Evolutionary conservation across 2,113 vertebrate genomes (phyloP).

Genomic region (Corythornis cristatus): DNA sequence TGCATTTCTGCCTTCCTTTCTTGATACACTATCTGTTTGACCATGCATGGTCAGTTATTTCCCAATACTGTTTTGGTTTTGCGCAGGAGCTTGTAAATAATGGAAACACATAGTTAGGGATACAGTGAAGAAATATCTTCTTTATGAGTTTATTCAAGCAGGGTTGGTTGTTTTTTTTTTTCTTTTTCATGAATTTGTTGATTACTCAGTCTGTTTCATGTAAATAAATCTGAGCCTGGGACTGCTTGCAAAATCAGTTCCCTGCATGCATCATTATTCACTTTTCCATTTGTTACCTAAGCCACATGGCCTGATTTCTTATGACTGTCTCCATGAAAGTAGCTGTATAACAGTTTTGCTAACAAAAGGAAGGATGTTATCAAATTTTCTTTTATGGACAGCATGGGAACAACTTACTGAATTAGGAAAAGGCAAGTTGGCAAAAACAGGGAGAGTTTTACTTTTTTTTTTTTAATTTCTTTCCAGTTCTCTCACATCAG

Average conservation of each 20-base stretch:
- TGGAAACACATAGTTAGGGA: neutral
- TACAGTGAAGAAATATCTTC: neutral
- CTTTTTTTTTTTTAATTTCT: neutral
- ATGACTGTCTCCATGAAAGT: neutral
- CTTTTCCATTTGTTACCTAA: neutral
- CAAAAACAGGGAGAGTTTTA: neutral
- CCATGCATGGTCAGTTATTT: neutral
- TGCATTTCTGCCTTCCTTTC: neutral
- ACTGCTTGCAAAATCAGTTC: neutral
- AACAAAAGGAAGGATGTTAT: neutral
- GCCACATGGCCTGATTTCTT: neutral
- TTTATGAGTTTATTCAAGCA: neutral
- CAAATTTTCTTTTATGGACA: neutral
- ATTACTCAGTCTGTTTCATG: neutral
- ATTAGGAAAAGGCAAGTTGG: neutral
- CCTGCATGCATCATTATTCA: neutral
- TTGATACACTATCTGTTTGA: neutral
- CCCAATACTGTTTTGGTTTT: neutral
- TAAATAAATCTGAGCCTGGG: neutral
- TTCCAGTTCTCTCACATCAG: neutral
- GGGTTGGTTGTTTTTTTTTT: neutral
- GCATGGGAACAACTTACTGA: neutral
- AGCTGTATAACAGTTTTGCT: neutral
- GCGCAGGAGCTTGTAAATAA: neutral
- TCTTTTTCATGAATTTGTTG: slow-evolving; percentile 9